phyloP scores from a whole-genome alignment of 2,888 invertebrate species.

The Mesopsocus fuscifrons region DNA sequence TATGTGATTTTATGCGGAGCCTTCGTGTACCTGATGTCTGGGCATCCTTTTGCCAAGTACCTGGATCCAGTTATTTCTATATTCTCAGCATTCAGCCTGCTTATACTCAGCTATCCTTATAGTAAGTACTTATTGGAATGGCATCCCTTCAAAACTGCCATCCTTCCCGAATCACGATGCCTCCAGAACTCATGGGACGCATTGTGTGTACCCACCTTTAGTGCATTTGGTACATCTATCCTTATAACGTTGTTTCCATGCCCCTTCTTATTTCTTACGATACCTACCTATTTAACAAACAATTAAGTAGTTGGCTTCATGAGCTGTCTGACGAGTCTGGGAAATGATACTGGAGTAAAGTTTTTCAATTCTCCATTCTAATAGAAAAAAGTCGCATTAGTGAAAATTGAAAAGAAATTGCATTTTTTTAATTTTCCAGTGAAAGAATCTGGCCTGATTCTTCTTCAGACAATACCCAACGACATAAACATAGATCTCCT shows the following conservation, averaged over 20 bases:
- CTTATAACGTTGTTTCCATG: too few relatives aligned
- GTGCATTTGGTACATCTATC: too few relatives aligned
- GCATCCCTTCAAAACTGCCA: background rate
- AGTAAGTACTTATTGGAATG: conserved; percentile 33
- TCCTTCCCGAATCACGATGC: background rate
- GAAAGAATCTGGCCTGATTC: conserved; percentile 71
- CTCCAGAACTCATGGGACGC: too few relatives aligned
- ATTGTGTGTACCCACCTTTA: too few relatives aligned
- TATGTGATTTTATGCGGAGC: conserved; percentile 51
- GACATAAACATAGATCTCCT: conserved; percentile 60
- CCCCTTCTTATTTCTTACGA: too few relatives aligned
- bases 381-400: too few relatives aligned
- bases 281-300: too few relatives aligned
- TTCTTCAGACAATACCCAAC: conserved; percentile 82
- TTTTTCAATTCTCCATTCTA: too few relatives aligned
- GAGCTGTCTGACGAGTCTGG: too few relatives aligned
- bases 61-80: conserved; percentile 59
- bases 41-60: conserved; percentile 41
- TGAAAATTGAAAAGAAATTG: too few relatives aligned
- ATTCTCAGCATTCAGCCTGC: conserved; percentile 46
- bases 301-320: too few relatives aligned
- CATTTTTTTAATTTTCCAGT: conserved; percentile 40
- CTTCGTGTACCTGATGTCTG: conserved; percentile 36
- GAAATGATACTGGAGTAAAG: too few relatives aligned
- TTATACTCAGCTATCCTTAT: conserved; percentile 61